These are phyloP conservation scores for Rhineura floridana DNA, from an alignment of 2,113 vertebrate species.

Conservation along the genomic window DNA sequence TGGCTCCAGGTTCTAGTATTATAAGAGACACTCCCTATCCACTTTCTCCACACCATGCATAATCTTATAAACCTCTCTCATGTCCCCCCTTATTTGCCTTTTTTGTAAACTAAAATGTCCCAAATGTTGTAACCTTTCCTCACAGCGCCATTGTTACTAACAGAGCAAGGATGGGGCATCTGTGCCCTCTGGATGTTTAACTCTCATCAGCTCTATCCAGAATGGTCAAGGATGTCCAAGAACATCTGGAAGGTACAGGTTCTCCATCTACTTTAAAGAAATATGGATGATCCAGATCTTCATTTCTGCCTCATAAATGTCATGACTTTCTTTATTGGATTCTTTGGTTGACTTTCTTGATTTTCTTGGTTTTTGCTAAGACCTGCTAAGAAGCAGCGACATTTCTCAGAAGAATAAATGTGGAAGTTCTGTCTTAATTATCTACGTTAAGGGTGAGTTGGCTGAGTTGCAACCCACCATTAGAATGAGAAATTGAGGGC, in stretches of 20 bases:
- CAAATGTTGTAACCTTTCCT: too few relatives aligned
- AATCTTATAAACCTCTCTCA: too few relatives aligned
- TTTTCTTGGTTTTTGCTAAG: not conserved
- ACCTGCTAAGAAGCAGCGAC: not conserved
- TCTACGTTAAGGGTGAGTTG: too few relatives aligned
- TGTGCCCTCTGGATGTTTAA: not conserved
- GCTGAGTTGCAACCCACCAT: too few relatives aligned
- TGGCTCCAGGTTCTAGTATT: too few relatives aligned
- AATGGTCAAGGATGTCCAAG: not conserved
- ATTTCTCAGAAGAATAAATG: not conserved
- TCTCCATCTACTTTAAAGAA: not conserved
- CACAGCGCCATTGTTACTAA: too few relatives aligned
- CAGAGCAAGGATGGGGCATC: not conserved
- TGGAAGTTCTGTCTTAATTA: too few relatives aligned
- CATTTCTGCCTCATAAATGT: not conserved
- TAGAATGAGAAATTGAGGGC: too few relatives aligned
- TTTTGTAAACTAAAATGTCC: too few relatives aligned
- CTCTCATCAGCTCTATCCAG: not conserved
- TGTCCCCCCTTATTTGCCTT: too few relatives aligned
- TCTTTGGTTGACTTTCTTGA: not conserved
- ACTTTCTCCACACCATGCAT: too few relatives aligned
- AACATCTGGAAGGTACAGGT: not conserved
- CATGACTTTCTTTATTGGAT: not conserved
- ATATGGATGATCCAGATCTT: not conserved
- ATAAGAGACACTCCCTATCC: too few relatives aligned